Percentiles rank a stretch among this genome's conserved stretches.
These are phyloP conservation scores for Scaptomyza caliginosa DNA, from an alignment of 2,888 invertebrate genomes.

Conservation along the genomic window DNA sequence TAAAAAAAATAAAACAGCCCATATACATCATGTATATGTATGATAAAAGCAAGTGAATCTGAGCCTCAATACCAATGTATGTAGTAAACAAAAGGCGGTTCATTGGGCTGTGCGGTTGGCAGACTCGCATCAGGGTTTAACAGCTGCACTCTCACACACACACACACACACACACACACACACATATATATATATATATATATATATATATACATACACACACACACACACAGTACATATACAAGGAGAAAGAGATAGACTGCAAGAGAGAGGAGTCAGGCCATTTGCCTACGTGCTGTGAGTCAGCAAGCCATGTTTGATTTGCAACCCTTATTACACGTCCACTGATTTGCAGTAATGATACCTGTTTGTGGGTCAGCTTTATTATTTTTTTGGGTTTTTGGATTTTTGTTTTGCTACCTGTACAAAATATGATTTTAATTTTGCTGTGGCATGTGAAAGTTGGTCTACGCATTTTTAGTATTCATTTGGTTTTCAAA, in stretches of 20 bases:
- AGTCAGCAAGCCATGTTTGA: constrained; percentile 65
- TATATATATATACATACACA: no score
- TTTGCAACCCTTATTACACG: constrained; percentile 57
- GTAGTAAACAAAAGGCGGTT: constrained; percentile 58
- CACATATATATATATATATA: no score
- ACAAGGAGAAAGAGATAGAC: constrained; percentile 26
- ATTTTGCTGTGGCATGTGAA: constrained; percentile 3
- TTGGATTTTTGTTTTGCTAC: constrained; percentile 32
- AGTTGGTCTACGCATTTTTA: constrained; percentile 25
- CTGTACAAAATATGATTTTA: constrained; percentile 18
- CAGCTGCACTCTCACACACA: constrained; percentile 60
- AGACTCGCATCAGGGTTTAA: constrained; percentile 64
- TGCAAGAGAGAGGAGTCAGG: constrained; percentile 30
- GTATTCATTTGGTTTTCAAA: constrained; percentile 35
- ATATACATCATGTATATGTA: constrained; percentile 5
- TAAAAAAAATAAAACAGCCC: background rate
- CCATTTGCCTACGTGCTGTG: constrained; percentile 69
- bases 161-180: constrained; percentile 9
- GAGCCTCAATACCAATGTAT: constrained; percentile 12
- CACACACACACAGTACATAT: constrained; percentile 25
- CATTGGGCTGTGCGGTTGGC: constrained; percentile 63
- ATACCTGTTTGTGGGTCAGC: constrained; percentile 48
- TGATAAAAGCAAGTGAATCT: constrained; percentile 46
- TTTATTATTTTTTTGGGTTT: constrained; percentile 44
- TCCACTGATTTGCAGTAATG: constrained; percentile 23